Base-by-base conservation (phyloP, 1,140 invertebrate species). In the Micrasema minimum region DNA sequence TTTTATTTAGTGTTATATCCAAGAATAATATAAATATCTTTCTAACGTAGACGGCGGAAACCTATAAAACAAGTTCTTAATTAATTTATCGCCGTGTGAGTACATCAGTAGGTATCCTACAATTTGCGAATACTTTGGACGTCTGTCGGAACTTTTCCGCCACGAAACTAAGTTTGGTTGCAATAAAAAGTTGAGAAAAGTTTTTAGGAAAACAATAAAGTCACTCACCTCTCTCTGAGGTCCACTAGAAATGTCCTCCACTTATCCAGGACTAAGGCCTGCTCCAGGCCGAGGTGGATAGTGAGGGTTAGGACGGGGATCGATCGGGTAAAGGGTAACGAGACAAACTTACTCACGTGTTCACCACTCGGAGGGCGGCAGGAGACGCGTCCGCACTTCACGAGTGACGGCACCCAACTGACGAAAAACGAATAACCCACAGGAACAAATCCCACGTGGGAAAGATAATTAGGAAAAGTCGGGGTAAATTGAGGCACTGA, bases 351-450 rank as follows among this genome's bases (percentile, higher is more conserved):
- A 48, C 61, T 51, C 65, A 55, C 65, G 65, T 55, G 65, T 37
- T 38, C 65, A 35, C 48, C 23, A 55, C 50, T 22, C 6, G 20
- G 46, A 35, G 48, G 65, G 50, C 64, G 50, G 37, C 16, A 38
- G 16, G 53, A 50, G 35, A 67, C 65, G 38, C 65, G 65, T 41
- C 65, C 50, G 65, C 65, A 53, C 65, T 67, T 55, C 20, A 37
- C 65, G 65, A 67, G 65, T 38, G 50, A 48, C 48, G 65, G 50
- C 65, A 67, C 65, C 65, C 65, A 18, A 67, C 65, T 67, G 65
- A 55, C 50, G 65, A 67, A 23, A 16, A 51, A 55, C 50, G 65
- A 67, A 23, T 22, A 51, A 37, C 59, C 59, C 59, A 46, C 59
- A 46, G 59, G 59, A 64, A 64, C 20, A 16, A 46, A 46, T 14